Conservation (phyloP, 2,888 invertebrate genomes). For the Maniola hyperantus region DNA sequence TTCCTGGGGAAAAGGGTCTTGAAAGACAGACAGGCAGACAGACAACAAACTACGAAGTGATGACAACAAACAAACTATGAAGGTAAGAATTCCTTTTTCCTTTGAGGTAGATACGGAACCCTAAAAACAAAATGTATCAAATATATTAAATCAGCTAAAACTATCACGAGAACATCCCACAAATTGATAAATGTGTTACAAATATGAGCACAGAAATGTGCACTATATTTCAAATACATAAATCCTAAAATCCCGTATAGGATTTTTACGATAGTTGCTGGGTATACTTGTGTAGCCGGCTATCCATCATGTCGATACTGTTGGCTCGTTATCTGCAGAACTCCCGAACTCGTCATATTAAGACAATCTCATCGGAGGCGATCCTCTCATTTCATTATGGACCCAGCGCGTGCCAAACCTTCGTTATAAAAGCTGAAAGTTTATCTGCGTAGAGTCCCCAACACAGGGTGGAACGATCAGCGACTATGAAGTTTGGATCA, state of each 20-base stretch:
- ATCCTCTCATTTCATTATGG: slow-evolving; percentile 49
- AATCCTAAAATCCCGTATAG: slow-evolving; percentile 14
- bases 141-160: slow-evolving; percentile 30
- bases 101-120: too few relatives aligned
- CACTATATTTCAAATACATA: slow-evolving; percentile 21
- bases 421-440: too few relatives aligned
- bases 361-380: slow-evolving; percentile 43
- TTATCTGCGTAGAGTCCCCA: too few relatives aligned
- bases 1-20: too few relatives aligned
- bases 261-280: slow-evolving; percentile 14
- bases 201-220: slow-evolving; percentile 9
- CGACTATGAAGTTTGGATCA: too few relatives aligned
- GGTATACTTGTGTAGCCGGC: slow-evolving; percentile 10
- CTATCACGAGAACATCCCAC: slow-evolving; percentile 16
- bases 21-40: too few relatives aligned
- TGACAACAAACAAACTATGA: too few relatives aligned
- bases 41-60: too few relatives aligned
- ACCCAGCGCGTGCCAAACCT: too few relatives aligned
- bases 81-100: too few relatives aligned
- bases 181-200: slow-evolving; percentile 27
- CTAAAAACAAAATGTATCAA: slow-evolving; percentile 20
- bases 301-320: slow-evolving; percentile 43
- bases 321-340: slow-evolving; percentile 44
- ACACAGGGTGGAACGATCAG: too few relatives aligned
- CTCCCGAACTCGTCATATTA: slow-evolving; percentile 44